Evolutionary conservation across 2,888 invertebrate genomes (phyloP).

Genomic region (Lydus trimaculatus): DNA sequence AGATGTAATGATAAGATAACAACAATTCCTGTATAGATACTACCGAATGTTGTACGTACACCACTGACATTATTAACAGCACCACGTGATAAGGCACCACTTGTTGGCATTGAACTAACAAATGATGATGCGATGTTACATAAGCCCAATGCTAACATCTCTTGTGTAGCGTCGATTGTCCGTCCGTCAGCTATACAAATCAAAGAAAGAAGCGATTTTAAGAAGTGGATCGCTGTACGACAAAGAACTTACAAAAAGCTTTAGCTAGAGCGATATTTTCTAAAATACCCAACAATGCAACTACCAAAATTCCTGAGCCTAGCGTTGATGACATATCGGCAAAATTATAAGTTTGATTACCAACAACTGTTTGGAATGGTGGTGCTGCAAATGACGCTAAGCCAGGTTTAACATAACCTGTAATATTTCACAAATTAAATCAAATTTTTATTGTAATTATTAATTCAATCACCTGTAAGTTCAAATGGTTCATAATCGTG

Average conservation of each 20-base stretch:
- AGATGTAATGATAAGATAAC: constrained; percentile 65
- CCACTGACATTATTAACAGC: constrained; percentile 78
- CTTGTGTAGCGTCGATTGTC: constrained; percentile 73
- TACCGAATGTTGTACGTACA: constrained; percentile 72
- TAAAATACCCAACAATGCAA: constrained; percentile 72
- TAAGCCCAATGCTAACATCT: constrained; percentile 71
- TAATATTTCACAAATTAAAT: constrained; percentile 20
- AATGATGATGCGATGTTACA: constrained; percentile 74
- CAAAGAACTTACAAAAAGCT: constrained; percentile 64
- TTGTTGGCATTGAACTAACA: constrained; percentile 72
- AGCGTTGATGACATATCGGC: constrained; percentile 67
- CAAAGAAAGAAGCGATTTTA: too few relatives aligned
- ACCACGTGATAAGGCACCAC: constrained; percentile 68
- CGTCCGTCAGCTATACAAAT: constrained; percentile 65
- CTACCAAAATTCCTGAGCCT: constrained; percentile 71
- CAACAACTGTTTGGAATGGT: constrained; percentile 70
- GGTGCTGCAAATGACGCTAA: constrained; percentile 71
- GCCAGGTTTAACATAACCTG: constrained; percentile 75
- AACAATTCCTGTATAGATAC: constrained; percentile 68
- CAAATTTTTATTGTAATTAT: background rate
- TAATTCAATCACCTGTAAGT: constrained; percentile 65
- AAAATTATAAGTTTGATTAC: constrained; percentile 65
- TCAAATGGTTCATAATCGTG: constrained; percentile 68
- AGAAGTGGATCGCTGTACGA: too few relatives aligned
- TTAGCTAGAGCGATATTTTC: constrained; percentile 78